Evolutionary conservation across 2,113 vertebrate species (phyloP).

Genomic region (Phoenicopterus ruber): DNA sequence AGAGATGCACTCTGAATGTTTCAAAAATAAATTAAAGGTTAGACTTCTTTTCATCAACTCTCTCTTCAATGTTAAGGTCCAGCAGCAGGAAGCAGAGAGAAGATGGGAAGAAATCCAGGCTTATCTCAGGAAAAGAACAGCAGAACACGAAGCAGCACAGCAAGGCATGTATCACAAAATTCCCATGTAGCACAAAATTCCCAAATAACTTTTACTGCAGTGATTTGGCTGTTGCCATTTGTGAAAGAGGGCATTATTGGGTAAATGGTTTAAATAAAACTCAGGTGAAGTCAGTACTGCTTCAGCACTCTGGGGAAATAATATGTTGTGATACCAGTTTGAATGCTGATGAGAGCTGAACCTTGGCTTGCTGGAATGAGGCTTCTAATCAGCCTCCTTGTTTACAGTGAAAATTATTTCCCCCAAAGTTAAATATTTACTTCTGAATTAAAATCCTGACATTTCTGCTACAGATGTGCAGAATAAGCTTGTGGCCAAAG

Average conservation of each 20-base stretch:
- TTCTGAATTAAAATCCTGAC: slow-evolving; percentile 10
- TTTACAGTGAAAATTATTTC: not conserved
- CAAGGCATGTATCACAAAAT: slow-evolving; percentile 76
- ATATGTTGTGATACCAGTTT: not conserved
- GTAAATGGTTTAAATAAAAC: not conserved
- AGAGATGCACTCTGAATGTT: not conserved
- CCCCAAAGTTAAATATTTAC: not conserved
- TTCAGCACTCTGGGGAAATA: not conserved
- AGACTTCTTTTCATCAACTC: not conserved
- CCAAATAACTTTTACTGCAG: not conserved
- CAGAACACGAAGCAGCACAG: slow-evolving; percentile 85
- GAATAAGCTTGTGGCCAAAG: slow-evolving; percentile 85
- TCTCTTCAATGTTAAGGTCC: slow-evolving; percentile 74
- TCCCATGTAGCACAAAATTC: not conserved
- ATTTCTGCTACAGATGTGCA: slow-evolving; percentile 84
- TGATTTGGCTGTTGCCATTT: not conserved
- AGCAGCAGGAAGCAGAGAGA: slow-evolving; percentile 90
- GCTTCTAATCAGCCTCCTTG: not conserved
- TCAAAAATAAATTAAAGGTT: not conserved
- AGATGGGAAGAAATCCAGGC: slow-evolving; percentile 93
- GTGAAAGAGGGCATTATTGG: not conserved
- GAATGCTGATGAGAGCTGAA: not conserved
- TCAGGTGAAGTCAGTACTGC: not conserved
- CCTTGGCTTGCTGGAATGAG: not conserved
- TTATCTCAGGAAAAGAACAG: slow-evolving; percentile 86